Evolutionary conservation across 2,888 invertebrate species (phyloP).

Genomic region (Dynastes grantii): DNA sequence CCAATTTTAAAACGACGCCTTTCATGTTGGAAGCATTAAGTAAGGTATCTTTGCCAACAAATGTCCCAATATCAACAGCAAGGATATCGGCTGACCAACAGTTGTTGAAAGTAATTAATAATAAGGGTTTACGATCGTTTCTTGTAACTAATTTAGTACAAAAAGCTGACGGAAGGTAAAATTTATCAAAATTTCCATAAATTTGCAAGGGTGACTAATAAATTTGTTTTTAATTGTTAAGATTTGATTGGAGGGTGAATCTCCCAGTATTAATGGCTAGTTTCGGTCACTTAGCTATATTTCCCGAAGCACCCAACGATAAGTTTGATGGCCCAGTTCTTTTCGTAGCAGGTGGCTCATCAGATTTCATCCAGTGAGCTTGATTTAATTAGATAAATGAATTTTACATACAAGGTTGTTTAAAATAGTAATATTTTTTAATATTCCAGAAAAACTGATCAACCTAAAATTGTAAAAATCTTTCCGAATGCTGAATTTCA

Average conservation of each 20-base stretch:
- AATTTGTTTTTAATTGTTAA: conserved; percentile 55
- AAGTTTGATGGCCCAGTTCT: conserved; percentile 78
- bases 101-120: conserved; percentile 73
- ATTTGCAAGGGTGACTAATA: not conserved
- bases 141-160: conserved; percentile 87
- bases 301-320: conserved; percentile 72
- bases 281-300: conserved; percentile 78
- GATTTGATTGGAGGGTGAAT: conserved; percentile 87
- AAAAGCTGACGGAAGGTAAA: conserved; percentile 64
- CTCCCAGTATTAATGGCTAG: conserved; percentile 80
- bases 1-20: conserved; percentile 77
- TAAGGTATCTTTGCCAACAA: conserved; percentile 74
- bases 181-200: not conserved
- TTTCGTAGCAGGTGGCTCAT: conserved; percentile 89
- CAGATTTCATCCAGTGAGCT: conserved; percentile 83
- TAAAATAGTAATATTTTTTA: conserved; percentile 14
- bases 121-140: conserved; percentile 81
- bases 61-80: conserved; percentile 80
- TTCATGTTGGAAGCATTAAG: conserved; percentile 80
- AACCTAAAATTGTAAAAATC: conserved; percentile 77
- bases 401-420: not conserved
- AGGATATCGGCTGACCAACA: conserved; percentile 79
- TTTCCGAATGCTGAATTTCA: conserved; percentile 83
- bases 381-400: no score
- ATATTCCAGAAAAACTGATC: conserved; percentile 71